A percentile compares a stretch with the other conserved stretches of the same genome.
These are phyloP conservation scores for Pedionomus torquatus DNA, from an alignment of 2,113 vertebrate species.

Conservation along the genomic window DNA sequence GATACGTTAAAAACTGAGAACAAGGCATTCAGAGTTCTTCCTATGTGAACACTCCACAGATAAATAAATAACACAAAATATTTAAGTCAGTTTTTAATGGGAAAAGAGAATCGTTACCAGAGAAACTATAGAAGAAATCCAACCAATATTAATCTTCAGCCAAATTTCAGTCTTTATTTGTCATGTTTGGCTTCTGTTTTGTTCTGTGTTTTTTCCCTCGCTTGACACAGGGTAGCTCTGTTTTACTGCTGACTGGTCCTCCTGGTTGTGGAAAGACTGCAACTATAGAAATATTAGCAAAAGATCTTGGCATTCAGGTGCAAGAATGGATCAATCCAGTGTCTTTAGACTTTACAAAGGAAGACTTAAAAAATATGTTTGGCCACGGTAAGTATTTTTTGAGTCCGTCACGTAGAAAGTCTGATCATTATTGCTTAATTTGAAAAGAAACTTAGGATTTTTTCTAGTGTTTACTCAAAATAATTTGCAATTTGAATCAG, in stretches of 20 bases:
- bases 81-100: neutral
- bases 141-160: neutral
- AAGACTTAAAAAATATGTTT: constrained; percentile 75
- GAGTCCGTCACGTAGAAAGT: neutral
- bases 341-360: constrained; percentile 75
- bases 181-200: neutral
- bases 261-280: constrained; percentile 93
- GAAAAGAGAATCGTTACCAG: neutral
- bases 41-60: neutral
- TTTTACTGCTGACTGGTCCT: constrained; percentile 90
- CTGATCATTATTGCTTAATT: neutral
- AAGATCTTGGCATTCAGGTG: constrained; percentile 81
- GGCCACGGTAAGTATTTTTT: constrained; percentile 75
- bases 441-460: neutral
- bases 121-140: neutral
- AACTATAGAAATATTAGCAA: constrained; percentile 84
- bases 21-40: neutral
- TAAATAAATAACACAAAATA: neutral
- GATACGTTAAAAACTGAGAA: neutral
- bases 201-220: neutral
- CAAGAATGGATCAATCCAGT: constrained; percentile 95
- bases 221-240: constrained; percentile 77
- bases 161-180: neutral
- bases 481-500: neutral
- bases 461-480: neutral